These are phyloP conservation scores for Zosterops lateralis DNA, from an alignment of 2,113 vertebrate genomes.

Conservation along the genomic window DNA sequence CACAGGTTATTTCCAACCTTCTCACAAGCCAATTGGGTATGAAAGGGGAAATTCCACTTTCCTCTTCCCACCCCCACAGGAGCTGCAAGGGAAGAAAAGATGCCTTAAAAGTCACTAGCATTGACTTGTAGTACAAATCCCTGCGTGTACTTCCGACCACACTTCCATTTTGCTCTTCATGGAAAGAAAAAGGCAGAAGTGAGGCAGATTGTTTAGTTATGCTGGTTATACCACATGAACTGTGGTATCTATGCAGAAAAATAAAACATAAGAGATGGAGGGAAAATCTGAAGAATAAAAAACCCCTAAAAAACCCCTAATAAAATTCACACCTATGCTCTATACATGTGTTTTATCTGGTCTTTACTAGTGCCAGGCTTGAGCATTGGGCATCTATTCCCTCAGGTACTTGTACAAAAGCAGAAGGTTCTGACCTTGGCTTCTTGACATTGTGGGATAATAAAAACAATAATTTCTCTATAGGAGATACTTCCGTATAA, in stretches of 20 bases:
- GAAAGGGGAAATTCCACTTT: neutral
- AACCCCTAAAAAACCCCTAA: neutral
- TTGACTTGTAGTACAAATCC: neutral
- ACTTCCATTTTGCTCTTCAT: neutral
- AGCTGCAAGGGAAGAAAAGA: neutral
- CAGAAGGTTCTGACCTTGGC: neutral
- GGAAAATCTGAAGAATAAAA: neutral
- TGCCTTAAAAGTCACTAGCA: neutral
- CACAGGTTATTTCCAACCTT: neutral
- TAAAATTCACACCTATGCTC: neutral
- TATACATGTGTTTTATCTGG: neutral
- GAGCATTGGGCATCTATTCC: neutral
- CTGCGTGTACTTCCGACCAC: neutral
- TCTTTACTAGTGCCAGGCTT: neutral
- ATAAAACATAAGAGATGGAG: neutral
- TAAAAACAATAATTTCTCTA: neutral
- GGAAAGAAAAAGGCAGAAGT: neutral
- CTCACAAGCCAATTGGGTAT: neutral
- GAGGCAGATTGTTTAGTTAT: neutral
- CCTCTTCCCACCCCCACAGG: neutral
- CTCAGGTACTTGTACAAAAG: neutral
- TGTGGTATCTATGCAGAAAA: neutral
- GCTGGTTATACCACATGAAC: neutral
- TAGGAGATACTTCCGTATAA: neutral
- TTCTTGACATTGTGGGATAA: neutral